phyloP scores from a whole-genome alignment of 1,140 invertebrate genomes.

The Hylyphantes graminicola region DNA sequence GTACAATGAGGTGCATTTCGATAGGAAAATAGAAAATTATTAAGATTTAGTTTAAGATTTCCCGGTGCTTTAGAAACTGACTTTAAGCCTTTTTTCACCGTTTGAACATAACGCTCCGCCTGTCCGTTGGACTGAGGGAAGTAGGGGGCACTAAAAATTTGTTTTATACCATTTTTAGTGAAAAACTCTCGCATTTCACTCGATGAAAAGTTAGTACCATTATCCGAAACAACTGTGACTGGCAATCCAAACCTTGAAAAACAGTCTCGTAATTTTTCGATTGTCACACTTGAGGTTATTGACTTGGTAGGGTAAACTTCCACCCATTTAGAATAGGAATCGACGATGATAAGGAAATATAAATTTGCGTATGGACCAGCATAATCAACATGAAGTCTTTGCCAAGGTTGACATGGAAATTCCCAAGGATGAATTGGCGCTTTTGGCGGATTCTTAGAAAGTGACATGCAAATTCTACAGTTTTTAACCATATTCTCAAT shows the following conservation, averaged over 20 bases:
- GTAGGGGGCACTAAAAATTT: background rate
- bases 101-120: background rate
- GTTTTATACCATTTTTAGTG: background rate
- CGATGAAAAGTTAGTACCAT: background rate
- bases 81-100: no score
- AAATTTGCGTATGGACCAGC: background rate
- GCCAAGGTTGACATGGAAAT: constrained; percentile 19
- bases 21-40: constrained; percentile 1
- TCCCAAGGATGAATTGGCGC: constrained; percentile 13
- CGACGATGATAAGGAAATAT: constrained; percentile 6
- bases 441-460: background rate
- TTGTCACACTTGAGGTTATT: background rate
- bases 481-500: constrained; percentile 57
- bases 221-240: constrained; percentile 6
- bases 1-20: background rate
- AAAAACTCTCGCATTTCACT: background rate
- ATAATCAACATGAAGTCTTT: constrained; percentile 21
- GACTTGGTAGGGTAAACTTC: constrained; percentile 27
- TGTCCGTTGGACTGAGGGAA: background rate
- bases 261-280: constrained; percentile 26
- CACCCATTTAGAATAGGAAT: constrained; percentile 31
- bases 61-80: background rate
- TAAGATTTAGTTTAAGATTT: background rate
- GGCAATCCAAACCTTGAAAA: constrained; percentile 1
- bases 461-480: background rate